A percentile compares a stretch with the other conserved stretches of the same genome.
Evolutionary conservation across 2,888 invertebrate genomes (phyloP).

Genomic region (Dugesia japonica): DNA sequence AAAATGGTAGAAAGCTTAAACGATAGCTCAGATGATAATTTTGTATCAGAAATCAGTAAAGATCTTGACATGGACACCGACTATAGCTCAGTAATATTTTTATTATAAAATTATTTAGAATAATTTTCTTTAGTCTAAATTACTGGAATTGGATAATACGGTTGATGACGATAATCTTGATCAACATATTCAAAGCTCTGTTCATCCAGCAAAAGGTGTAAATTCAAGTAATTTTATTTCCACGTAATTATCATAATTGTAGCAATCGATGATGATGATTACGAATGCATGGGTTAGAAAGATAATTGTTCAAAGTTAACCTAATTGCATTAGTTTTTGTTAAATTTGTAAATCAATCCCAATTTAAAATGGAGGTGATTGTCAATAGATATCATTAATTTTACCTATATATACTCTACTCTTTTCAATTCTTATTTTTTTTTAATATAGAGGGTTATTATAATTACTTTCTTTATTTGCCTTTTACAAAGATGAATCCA

Average conservation of each 20-base stretch:
- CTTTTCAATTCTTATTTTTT: no score
- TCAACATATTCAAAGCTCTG: constrained; percentile 10
- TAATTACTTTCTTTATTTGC: no score
- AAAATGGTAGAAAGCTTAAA: background rate
- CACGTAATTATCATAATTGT: no score
- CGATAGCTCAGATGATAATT: constrained; percentile 3
- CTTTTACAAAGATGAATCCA: no score
- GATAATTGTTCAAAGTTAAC: no score
- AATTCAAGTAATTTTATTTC: background rate
- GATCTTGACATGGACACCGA: background rate
- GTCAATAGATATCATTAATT: background rate
- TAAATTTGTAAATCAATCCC: background rate
- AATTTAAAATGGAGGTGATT: background rate
- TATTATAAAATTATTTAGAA: background rate
- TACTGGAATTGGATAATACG: background rate
- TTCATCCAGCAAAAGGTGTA: background rate
- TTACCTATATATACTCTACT: no score
- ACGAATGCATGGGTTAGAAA: no score
- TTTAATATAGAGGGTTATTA: no score
- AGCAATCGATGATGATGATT: no score
- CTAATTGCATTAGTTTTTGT: background rate
- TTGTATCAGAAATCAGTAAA: constrained; percentile 1
- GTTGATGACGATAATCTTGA: background rate
- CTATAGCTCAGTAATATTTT: background rate
- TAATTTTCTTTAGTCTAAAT: background rate